Percentiles rank a stretch among this genome's conserved stretches.
Conservation (phyloP, 2,888 invertebrate species). For the Eristalinus sepulchralis region DNA sequence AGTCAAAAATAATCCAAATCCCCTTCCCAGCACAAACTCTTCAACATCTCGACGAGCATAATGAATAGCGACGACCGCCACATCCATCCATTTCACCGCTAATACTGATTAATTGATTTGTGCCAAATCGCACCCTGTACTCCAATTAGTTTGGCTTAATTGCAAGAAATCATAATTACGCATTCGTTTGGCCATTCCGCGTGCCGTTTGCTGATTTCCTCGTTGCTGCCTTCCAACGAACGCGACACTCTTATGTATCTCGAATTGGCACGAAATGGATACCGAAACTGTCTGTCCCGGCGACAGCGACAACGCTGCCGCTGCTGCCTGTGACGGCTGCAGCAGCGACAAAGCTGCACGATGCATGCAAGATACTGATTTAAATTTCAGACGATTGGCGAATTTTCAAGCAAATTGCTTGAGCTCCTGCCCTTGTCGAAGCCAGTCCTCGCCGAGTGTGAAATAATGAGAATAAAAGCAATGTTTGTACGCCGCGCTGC, state of each 20-base stretch:
- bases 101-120: constrained; percentile 70
- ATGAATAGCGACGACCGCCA: background rate
- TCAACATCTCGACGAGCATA: background rate
- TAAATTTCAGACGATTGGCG: constrained; percentile 44
- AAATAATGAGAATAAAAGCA: constrained; percentile 13
- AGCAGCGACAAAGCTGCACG: background rate
- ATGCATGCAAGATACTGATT: constrained; percentile 8
- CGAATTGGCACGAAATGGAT: constrained; percentile 53
- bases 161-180: constrained; percentile 67
- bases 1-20: background rate
- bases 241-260: constrained; percentile 23
- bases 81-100: constrained; percentile 27
- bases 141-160: constrained; percentile 69
- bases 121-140: constrained; percentile 61
- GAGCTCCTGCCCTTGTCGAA: background rate
- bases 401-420: constrained; percentile 55
- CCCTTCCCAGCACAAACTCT: background rate
- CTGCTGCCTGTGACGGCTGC: background rate
- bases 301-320: background rate
- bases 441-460: constrained; percentile 12
- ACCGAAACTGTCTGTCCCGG: constrained; percentile 6
- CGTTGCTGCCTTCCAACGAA: constrained; percentile 31
- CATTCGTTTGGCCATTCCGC: constrained; percentile 54
- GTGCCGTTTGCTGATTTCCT: constrained; percentile 42
- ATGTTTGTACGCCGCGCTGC: too few relatives aligned